Conservation (phyloP, 2,113 vertebrate genomes). For the Dolichallabes microphthalmus region DNA sequence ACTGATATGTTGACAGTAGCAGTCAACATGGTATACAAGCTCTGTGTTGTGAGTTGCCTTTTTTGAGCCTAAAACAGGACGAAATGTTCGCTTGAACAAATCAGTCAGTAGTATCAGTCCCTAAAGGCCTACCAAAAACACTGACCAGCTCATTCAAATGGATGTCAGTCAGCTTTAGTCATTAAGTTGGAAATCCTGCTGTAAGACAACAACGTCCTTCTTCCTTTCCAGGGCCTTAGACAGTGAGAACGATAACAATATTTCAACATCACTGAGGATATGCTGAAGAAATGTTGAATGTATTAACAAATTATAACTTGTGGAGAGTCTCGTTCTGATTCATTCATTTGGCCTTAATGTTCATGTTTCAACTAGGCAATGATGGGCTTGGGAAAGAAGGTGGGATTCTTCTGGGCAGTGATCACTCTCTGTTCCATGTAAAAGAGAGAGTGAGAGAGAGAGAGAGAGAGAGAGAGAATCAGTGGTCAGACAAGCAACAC, state of each 20-base stretch:
- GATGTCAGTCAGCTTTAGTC: constrained; percentile 41
- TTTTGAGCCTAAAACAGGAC: constrained; percentile 35
- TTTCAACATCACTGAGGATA: background rate
- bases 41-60: constrained; percentile 38
- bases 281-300: background rate
- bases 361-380: background rate
- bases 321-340: constrained; percentile 3
- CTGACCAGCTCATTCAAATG: constrained; percentile 20
- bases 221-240: constrained; percentile 4
- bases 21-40: constrained; percentile 43
- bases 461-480: constrained; percentile 20
- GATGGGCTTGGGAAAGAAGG: constrained; percentile 4
- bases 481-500: constrained; percentile 39
- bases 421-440: constrained; percentile 19
- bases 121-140: constrained; percentile 36
- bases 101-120: constrained; percentile 46
- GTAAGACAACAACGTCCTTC: background rate
- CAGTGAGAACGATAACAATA: background rate
- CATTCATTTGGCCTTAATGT: constrained; percentile 1
- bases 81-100: constrained; percentile 39
- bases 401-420: constrained; percentile 27
- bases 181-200: constrained; percentile 41
- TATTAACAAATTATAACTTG: background rate
- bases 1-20: constrained; percentile 44
- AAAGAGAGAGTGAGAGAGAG: background rate